Percentiles rank a stretch among this genome's conserved stretches.
These are phyloP conservation scores for Spermophilus dauricus DNA, from an alignment of 2,113 vertebrate genomes.

Conservation along the genomic window DNA sequence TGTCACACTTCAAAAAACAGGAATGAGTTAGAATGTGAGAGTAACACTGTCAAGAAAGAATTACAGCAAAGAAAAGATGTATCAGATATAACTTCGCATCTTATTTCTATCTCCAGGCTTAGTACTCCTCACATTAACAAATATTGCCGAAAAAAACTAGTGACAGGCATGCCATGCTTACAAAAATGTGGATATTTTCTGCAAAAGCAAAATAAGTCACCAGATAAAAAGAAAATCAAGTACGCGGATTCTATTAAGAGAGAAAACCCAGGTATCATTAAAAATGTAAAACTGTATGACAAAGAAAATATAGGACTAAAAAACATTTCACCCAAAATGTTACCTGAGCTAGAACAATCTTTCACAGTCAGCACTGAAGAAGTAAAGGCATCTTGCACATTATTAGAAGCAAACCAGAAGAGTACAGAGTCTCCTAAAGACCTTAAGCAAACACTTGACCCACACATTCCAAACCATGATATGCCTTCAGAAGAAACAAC, in stretches of 20 bases:
- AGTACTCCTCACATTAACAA: conserved; percentile 40
- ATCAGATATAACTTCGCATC: background rate
- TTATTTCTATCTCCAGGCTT: conserved; percentile 25
- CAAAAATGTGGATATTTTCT: conserved; percentile 19
- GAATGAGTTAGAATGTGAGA: background rate
- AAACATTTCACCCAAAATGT: background rate
- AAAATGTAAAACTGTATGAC: background rate
- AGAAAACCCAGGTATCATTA: background rate
- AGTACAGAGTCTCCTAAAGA: background rate
- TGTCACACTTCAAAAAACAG: background rate
- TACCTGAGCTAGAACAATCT: background rate
- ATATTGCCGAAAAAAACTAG: conserved; percentile 29
- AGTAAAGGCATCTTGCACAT: background rate
- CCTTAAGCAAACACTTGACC: background rate
- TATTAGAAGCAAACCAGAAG: conserved; percentile 11
- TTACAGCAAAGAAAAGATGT: background rate
- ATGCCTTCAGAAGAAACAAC: background rate
- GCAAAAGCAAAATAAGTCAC: background rate
- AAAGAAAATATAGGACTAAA: background rate
- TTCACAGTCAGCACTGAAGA: background rate
- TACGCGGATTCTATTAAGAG: background rate
- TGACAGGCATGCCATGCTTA: background rate
- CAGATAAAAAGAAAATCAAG: conserved; percentile 17
- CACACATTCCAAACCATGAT: background rate
- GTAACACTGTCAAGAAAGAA: conserved; percentile 10